Evolutionary conservation across 2,888 invertebrate species (phyloP), one percentile per base, ranked within the genome.

Genomic region (Thera britannica): DNA sequence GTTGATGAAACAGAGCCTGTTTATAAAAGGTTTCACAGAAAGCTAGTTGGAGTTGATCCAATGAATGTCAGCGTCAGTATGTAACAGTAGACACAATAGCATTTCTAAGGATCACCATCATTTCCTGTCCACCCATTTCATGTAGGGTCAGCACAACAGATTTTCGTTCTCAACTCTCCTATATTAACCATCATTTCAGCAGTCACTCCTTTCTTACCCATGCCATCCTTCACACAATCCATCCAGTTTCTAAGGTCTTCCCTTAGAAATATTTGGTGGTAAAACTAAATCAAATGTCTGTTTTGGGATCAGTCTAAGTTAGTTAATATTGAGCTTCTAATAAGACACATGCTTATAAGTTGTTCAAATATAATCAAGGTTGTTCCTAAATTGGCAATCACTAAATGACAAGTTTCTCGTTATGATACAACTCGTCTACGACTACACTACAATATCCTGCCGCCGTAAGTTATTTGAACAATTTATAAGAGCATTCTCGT

Each of bases 301-400:
- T 60, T 60, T 52, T 46, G 7, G 44, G 54, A 55, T 44, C 4
- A 8, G 46, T 12, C 36, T 48, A 55, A 48, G 62, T 36, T 48
- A 55, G 51, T 23, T 23, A 46, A 59, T 52, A 23, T 49, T 8
- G n/a, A 34, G 48, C 46, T 36, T 7, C 5, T 35, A 46, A 46
- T 51, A 9, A 9, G 52, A 8, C 2, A 55, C 4, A 7, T 8
- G 36, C 54, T 11, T 36, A 35, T n/a, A 38, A 7, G n/a, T 51
- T 7, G n/a, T 52, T 44, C 6, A 49, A 62, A 62, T 54, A 54
- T 56, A 58, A 11, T 56, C 58, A 65, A 69, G 69, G 69, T 52
- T 38, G 46, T 36, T 58, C 54, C 69, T 23, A 66, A 63, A 12
- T 63, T 63, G 69, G 62, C 62, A 65, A 23, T 35, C 12, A 44